Evolutionary conservation across 1,140 invertebrate genomes (phyloP).

Genomic region (Apocrypta bakeri): DNA sequence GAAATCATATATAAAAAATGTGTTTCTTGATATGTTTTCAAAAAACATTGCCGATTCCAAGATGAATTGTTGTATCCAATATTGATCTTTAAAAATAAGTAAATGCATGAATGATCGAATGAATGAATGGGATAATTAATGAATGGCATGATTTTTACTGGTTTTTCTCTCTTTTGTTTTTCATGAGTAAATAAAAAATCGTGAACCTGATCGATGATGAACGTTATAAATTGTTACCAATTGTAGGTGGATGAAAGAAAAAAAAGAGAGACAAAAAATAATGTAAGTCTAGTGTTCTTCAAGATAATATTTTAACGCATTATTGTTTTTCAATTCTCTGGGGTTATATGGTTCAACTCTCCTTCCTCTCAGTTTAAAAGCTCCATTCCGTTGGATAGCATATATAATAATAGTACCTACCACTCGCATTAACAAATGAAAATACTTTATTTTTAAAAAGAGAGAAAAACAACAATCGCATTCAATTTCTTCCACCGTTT

Average conservation of each 20-base stretch:
- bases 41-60: conserved; percentile 26
- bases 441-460: conserved; percentile 61
- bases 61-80: conserved; percentile 22
- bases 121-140: conserved; percentile 53
- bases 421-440: conserved; percentile 54
- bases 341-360: conserved; percentile 67
- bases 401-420: conserved; percentile 59
- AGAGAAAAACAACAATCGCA: conserved; percentile 54
- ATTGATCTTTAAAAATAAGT: conserved; percentile 36
- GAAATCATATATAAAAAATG: neutral
- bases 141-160: conserved; percentile 56
- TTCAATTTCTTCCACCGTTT: conserved; percentile 59
- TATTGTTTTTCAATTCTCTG: conserved; percentile 50
- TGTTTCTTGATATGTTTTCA: conserved; percentile 41
- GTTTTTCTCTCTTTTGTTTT: conserved; percentile 53
- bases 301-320: conserved; percentile 22
- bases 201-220: conserved; percentile 11
- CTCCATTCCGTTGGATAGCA: conserved; percentile 58
- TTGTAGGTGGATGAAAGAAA: conserved; percentile 24
- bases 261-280: conserved; percentile 50
- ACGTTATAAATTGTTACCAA: neutral
- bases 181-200: conserved; percentile 29
- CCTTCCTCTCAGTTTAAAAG: conserved; percentile 74
- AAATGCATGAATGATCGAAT: conserved; percentile 51
- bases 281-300: conserved; percentile 33